Conservation (phyloP, 2,888 invertebrate species). For the Thymelicus lineola region DNA sequence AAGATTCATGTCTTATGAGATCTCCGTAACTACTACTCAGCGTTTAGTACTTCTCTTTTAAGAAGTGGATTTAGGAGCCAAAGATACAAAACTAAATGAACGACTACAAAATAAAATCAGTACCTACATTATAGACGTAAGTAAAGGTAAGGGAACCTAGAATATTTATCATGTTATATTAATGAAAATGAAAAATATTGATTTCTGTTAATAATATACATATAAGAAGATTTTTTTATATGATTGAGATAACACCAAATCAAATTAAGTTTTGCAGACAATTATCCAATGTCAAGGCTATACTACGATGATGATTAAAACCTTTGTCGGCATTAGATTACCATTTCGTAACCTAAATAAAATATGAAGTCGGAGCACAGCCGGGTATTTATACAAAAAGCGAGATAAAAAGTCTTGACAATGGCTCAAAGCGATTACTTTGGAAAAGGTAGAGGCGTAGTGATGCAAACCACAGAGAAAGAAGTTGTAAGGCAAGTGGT, state of each 20-base stretch:
- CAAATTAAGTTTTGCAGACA: too few relatives aligned
- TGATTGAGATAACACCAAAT: too few relatives aligned
- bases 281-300: not conserved
- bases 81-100: too few relatives aligned
- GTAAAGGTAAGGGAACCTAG: too few relatives aligned
- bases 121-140: too few relatives aligned
- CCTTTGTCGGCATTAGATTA: not conserved
- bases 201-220: too few relatives aligned
- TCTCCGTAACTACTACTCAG: not conserved
- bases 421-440: conserved; percentile 34
- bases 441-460: conserved; percentile 25
- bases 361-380: not conserved
- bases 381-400: conserved; percentile 26
- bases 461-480: conserved; percentile 45
- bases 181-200: too few relatives aligned
- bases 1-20: conserved; percentile 17
- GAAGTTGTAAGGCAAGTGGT: conserved; percentile 45
- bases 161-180: too few relatives aligned
- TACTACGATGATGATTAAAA: not conserved
- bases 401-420: conserved; percentile 28
- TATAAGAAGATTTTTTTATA: too few relatives aligned
- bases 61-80: too few relatives aligned
- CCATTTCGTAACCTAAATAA: not conserved
- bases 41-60: too few relatives aligned
- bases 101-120: too few relatives aligned